Evolutionary conservation across 2,888 invertebrate species (phyloP).

Genomic region (Platerodrilus igneus): DNA sequence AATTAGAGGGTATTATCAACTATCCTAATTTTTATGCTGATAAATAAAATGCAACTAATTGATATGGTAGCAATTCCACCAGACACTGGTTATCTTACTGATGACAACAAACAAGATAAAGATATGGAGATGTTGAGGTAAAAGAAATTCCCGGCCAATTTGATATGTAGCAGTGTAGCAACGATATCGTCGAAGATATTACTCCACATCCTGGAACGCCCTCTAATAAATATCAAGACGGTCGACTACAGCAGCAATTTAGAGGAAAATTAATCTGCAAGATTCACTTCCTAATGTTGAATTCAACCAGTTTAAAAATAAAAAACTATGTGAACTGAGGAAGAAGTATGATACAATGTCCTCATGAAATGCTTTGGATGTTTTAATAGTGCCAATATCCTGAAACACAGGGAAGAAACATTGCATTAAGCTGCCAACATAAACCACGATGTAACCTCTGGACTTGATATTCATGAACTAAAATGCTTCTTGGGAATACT

Average conservation of each 20-base stretch:
- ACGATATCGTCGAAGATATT: no score
- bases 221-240: no score
- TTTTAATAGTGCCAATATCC: not conserved
- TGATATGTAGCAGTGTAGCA: not conserved
- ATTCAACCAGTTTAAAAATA: no score
- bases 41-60: conserved; percentile 2
- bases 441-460: not conserved
- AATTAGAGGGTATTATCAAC: no score
- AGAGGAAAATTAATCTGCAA: not conserved
- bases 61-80: conserved; percentile 4
- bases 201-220: no score
- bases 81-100: conserved; percentile 2
- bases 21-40: conserved; percentile 8
- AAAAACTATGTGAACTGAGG: conserved; percentile 1
- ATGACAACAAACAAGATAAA: conserved; percentile 1
- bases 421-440: not conserved
- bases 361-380: conserved; percentile 5
- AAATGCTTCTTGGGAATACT: conserved; percentile 7
- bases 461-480: conserved; percentile 6
- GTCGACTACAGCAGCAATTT: no score
- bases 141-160: not conserved
- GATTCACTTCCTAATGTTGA: no score
- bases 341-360: conserved; percentile 1
- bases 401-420: conserved; percentile 6
- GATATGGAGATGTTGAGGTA: not conserved